Percentiles rank a stretch among this genome's conserved stretches.
These are phyloP conservation scores for Cydia amplana DNA, from an alignment of 1,140 invertebrate species.

Conservation along the genomic window DNA sequence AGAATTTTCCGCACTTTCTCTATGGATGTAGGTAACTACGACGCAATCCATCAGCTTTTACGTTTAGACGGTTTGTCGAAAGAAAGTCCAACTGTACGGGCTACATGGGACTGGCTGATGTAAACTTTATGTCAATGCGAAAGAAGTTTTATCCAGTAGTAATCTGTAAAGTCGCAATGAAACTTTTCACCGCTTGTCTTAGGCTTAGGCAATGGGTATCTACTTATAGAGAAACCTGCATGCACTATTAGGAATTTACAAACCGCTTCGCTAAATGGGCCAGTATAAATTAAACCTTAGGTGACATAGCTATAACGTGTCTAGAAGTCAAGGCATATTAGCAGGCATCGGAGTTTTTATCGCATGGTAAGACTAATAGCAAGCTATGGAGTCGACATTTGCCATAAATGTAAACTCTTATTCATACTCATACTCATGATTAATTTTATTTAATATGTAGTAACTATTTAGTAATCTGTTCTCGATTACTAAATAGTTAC, in stretches of 20 bases:
- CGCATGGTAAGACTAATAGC: no score
- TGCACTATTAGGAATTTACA: background rate
- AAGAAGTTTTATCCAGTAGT: background rate
- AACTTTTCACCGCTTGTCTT: background rate
- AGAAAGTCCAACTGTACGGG: background rate
- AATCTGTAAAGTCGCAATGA: background rate
- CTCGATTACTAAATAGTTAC: no score
- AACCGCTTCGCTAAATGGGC: background rate
- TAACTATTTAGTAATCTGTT: no score
- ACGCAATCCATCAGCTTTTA: constrained; percentile 5
- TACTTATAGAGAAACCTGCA: constrained; percentile 1
- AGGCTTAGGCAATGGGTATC: background rate
- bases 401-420: no score
- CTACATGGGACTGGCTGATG: background rate
- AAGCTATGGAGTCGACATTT: no score
- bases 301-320: no score
- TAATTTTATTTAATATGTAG: no score
- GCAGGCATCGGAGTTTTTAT: no score
- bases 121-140: background rate
- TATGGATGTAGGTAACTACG: background rate
- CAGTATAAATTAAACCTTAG: background rate
- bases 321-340: no score
- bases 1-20: constrained; percentile 14
- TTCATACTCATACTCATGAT: no score
- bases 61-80: background rate